Percentiles rank a stretch among this genome's conserved stretches.
Evolutionary conservation across 2,113 vertebrate genomes (phyloP).

Genomic region (Poeciliopsis prolifica): DNA sequence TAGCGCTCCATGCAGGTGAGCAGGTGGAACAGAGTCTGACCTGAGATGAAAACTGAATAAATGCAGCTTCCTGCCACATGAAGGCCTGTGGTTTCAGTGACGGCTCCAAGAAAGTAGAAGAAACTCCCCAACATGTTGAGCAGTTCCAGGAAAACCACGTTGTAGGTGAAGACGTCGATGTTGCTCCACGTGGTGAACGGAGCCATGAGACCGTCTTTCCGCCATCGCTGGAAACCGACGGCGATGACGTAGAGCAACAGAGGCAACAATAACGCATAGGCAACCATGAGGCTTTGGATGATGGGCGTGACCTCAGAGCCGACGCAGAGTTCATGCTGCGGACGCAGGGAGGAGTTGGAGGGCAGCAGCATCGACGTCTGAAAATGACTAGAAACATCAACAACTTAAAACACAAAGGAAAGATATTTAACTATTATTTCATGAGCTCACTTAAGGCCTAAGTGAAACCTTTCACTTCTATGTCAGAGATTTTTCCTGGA

Average conservation of each 20-base stretch:
- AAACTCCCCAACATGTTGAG: not conserved
- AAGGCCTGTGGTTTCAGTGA: not conserved
- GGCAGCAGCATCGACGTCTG: not conserved
- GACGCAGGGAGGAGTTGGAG: not conserved
- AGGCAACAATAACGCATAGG: not conserved
- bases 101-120: not conserved
- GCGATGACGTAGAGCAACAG: not conserved
- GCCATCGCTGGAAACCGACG: conserved; percentile 5
- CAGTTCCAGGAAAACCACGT: conserved; percentile 4
- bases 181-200: not conserved
- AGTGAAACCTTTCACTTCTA: no score
- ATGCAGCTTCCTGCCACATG: not conserved
- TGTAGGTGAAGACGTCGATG: conserved; percentile 32
- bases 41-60: not conserved
- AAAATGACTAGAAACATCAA: not conserved
- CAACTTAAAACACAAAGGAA: no score
- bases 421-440: no score
- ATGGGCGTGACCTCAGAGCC: not conserved
- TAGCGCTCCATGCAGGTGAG: conserved; percentile 28
- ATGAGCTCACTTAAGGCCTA: no score
- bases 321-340: fast-evolving
- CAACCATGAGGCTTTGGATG: not conserved
- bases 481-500: no score
- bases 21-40: not conserved
- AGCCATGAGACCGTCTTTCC: not conserved